Conservation (phyloP, 2,113 vertebrate genomes). For the Prochilodus magdalenae region DNA sequence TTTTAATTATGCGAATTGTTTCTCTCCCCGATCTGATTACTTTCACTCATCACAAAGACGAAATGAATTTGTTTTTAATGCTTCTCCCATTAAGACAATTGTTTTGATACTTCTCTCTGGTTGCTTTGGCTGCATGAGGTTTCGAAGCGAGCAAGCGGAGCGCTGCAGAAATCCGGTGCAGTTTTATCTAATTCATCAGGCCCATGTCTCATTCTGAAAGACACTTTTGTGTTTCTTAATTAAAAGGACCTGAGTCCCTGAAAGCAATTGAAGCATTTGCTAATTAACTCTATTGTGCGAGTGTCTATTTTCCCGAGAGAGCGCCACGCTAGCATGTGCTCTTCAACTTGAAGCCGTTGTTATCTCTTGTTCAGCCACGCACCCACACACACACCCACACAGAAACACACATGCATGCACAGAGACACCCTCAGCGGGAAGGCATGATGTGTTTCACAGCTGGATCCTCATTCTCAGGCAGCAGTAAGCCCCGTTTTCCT, state of each 20-base stretch:
- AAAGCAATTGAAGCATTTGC: slow-evolving; percentile 76
- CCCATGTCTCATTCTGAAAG: slow-evolving; percentile 62
- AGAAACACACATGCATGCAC: slow-evolving; percentile 28
- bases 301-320: slow-evolving; percentile 64
- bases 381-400: slow-evolving; percentile 38
- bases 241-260: slow-evolving; percentile 73
- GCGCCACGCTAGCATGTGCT: slow-evolving; percentile 28
- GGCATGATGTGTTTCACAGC: slow-evolving; percentile 9
- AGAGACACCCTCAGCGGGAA: slow-evolving; percentile 7
- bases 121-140: slow-evolving; percentile 29
- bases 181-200: slow-evolving; percentile 67
- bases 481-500: not conserved
- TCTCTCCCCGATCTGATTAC: slow-evolving; percentile 35
- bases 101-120: slow-evolving; percentile 23
- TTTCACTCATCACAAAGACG: not conserved
- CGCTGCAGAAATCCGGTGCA: slow-evolving; percentile 50
- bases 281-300: slow-evolving; percentile 78
- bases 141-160: slow-evolving; percentile 45
- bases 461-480: slow-evolving; percentile 24
- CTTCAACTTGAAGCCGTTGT: slow-evolving; percentile 64
- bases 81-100: not conserved
- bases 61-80: slow-evolving; percentile 25
- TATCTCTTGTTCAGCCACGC: slow-evolving; percentile 66
- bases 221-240: slow-evolving; percentile 75
- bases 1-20: slow-evolving; percentile 39